Base-by-base conservation (phyloP, 1,140 invertebrate genomes). In the Agraylea sexmaculata region DNA sequence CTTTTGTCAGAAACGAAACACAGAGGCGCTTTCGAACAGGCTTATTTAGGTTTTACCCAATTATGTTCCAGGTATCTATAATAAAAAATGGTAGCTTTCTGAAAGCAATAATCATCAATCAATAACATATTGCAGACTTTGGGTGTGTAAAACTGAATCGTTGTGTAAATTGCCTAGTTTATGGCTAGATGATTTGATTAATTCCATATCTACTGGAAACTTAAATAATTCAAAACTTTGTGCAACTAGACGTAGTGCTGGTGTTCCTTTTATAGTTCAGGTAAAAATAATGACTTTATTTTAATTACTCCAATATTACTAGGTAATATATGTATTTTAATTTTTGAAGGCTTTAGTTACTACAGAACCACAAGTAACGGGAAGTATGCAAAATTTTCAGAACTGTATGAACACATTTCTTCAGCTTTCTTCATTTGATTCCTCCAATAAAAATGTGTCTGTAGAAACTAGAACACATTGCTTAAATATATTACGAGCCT, bases 1-100 rank as follows among this genome's bases (percentile, higher is more conserved):
- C 62, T 92, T 20, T 70, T 91, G 13, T 67, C 76, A 2, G 77
- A 87, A 57, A 87, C 85, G 0, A 89, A 89, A 60, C 92, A 97
- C 62, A 70, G 90, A 46, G 92, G 92, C 3, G 91, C 92, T 27
- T 95, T 95, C 66, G 92, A 97, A 59, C 85, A 95, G 63, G 87
- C 86, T 4, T 89, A 89, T 60, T 75, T 90, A 40, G 91, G 88
- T 4, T 95, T 94, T 64, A 75, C 71, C 13, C 74, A 77, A 51
- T 61, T 93, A 22, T 80, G 83, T 39, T 54, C 55, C 4, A 55
- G 61, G 61, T 64, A 30, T n/a, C n/a, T n/a, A n/a, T n/a, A n/a
- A n/a, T n/a, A n/a, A n/a, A n/a, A n/a, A n/a, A n/a, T n/a, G n/a
- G n/a, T n/a, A n/a, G n/a, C n/a, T n/a, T 34, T 45, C 25, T 27